These are phyloP conservation scores for Pammene fasciana DNA, from an alignment of 2,888 invertebrate genomes.

Conservation along the genomic window DNA sequence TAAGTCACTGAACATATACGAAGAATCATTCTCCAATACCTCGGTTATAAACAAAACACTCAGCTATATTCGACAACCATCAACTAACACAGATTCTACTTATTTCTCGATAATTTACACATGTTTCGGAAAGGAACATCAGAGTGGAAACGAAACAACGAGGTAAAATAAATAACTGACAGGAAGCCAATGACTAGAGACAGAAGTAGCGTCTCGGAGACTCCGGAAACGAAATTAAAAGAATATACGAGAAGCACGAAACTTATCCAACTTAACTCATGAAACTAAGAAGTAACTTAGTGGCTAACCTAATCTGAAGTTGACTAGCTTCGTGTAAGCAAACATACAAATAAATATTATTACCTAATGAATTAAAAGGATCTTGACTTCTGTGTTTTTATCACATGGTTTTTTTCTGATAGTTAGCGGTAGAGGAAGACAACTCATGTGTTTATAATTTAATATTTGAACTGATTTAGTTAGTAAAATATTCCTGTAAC, in stretches of 20 bases:
- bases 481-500: not conserved
- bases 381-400: slow-evolving; percentile 39
- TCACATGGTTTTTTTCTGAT: not conserved
- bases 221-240: slow-evolving; percentile 63
- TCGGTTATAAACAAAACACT: slow-evolving; percentile 54
- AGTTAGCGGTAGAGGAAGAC: slow-evolving; percentile 4
- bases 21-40: slow-evolving; percentile 21
- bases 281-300: slow-evolving; percentile 62
- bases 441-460: not conserved
- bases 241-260: slow-evolving; percentile 58
- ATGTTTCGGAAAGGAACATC: slow-evolving; percentile 15
- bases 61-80: slow-evolving; percentile 65
- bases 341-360: slow-evolving; percentile 62
- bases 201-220: slow-evolving; percentile 56
- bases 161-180: slow-evolving; percentile 50
- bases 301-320: slow-evolving; percentile 68
- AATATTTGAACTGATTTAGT: not conserved
- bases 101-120: slow-evolving; percentile 47
- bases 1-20: slow-evolving; percentile 38
- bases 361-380: slow-evolving; percentile 63
- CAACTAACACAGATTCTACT: slow-evolving; percentile 67
- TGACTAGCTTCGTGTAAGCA: slow-evolving; percentile 75
- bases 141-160: slow-evolving; percentile 42
- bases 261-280: slow-evolving; percentile 60
- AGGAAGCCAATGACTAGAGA: slow-evolving; percentile 74